A percentile compares a stretch with the other conserved stretches of the same genome.
Evolutionary conservation across 2,888 invertebrate species (phyloP).

Genomic region (Melieria crassipennis): DNA sequence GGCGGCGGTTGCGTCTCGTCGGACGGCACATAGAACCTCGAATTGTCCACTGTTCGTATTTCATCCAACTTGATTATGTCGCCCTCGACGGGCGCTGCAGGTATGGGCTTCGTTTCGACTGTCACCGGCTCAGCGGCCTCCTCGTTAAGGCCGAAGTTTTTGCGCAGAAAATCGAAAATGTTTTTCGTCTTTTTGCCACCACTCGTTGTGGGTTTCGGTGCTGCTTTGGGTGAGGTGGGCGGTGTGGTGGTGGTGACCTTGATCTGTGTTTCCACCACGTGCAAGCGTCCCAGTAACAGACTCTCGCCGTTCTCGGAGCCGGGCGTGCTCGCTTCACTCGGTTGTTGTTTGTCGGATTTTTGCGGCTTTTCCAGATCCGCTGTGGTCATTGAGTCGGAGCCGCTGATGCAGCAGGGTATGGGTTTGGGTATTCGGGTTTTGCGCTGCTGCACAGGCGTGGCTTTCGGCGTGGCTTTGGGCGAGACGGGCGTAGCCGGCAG

Average conservation of each 20-base stretch:
- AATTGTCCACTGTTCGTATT: constrained; percentile 56
- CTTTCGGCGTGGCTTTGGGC: constrained; percentile 13
- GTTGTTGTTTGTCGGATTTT: neutral
- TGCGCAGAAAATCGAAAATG: constrained; percentile 65
- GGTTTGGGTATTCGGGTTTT: constrained; percentile 57
- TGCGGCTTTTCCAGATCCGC: constrained; percentile 43
- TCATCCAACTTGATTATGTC: constrained; percentile 54
- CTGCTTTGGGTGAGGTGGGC: constrained; percentile 49
- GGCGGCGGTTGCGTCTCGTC: constrained; percentile 46
- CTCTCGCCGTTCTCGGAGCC: constrained; percentile 44
- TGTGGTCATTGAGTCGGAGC: constrained; percentile 52
- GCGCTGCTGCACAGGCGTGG: constrained; percentile 45
- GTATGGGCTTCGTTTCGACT: constrained; percentile 31
- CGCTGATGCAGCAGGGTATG: constrained; percentile 50
- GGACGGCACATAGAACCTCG: constrained; percentile 60
- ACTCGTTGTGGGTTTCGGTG: constrained; percentile 18
- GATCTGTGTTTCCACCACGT: constrained; percentile 62
- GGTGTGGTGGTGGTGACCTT: constrained; percentile 60
- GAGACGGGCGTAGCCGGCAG: constrained; percentile 40
- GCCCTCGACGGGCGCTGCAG: constrained; percentile 45
- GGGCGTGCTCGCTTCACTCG: neutral
- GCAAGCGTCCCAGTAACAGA: constrained; percentile 58
- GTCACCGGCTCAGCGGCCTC: constrained; percentile 43
- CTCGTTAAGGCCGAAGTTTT: constrained; percentile 61
- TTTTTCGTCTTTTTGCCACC: constrained; percentile 59